A percentile compares a stretch with the other conserved stretches of the same genome.
These are phyloP conservation scores for Ophraella communa DNA, from an alignment of 2,888 invertebrate genomes.

Conservation along the genomic window DNA sequence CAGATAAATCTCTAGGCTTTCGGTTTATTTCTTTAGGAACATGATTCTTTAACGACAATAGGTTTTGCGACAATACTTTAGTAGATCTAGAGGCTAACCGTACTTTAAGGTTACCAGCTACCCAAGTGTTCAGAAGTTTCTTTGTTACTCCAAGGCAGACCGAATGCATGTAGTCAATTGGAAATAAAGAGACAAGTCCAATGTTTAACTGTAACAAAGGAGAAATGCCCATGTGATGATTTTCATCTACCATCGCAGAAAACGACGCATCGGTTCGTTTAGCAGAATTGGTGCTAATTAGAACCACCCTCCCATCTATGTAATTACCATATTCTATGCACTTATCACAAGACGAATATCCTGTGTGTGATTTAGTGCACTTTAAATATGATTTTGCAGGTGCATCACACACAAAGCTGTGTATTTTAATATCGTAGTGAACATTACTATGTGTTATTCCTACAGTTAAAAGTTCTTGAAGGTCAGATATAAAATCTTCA, in stretches of 20 bases:
- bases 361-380: constrained; percentile 24
- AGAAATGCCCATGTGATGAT: constrained; percentile 24
- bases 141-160: constrained; percentile 22
- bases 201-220: constrained; percentile 18
- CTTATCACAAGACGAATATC: constrained; percentile 26
- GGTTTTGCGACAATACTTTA: constrained; percentile 22
- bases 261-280: constrained; percentile 19
- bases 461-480: constrained; percentile 22
- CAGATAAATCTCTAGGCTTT: constrained; percentile 35
- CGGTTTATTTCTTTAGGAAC: constrained; percentile 37
- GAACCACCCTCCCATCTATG: constrained; percentile 12
- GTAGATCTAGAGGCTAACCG: constrained; percentile 17
- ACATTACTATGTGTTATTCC: constrained; percentile 19
- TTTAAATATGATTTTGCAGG: constrained; percentile 24
- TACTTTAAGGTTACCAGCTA: constrained; percentile 17
- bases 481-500: constrained; percentile 23
- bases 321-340: constrained; percentile 11
- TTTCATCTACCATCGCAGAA: constrained; percentile 10
- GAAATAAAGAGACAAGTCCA: constrained; percentile 23
- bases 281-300: constrained; percentile 14
- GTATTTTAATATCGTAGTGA: constrained; percentile 17
- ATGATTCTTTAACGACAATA: constrained; percentile 27
- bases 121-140: constrained; percentile 19
- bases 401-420: constrained; percentile 19
- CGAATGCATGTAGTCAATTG: constrained; percentile 29